A percentile compares a stretch with the other conserved stretches of the same genome.
These are phyloP conservation scores for Poeciliopsis paucimaculata DNA, from an alignment of 2,797 vertebrate genomes.

Conservation along the genomic window DNA sequence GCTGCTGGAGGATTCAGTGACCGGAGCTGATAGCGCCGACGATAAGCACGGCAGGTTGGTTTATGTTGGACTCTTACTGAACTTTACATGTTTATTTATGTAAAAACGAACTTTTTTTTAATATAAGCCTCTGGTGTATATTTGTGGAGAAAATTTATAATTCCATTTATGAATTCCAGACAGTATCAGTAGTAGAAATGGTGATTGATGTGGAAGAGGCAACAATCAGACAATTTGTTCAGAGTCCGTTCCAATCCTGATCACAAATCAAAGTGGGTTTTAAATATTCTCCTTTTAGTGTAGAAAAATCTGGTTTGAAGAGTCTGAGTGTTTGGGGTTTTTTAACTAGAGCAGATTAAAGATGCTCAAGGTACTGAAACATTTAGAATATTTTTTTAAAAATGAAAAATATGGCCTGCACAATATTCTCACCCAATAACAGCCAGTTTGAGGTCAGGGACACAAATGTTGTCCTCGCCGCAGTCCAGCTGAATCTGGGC, in stretches of 20 bases:
- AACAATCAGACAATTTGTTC: background rate
- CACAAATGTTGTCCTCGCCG: conserved; percentile 94
- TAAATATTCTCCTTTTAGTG: no score
- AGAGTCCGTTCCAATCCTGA: background rate
- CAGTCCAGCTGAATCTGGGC: conserved; percentile 93
- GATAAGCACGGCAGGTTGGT: background rate
- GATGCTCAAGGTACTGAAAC: background rate
- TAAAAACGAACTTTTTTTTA: background rate
- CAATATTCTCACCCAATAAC: conserved; percentile 84
- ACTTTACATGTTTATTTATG: background rate
- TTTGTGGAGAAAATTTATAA: background rate
- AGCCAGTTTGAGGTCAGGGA: conserved; percentile 91
- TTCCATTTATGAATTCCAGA: background rate
- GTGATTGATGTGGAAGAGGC: background rate
- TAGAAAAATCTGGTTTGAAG: no score
- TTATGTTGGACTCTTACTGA: background rate
- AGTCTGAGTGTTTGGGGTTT: background rate
- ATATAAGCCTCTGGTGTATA: background rate
- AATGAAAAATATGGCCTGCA: no score
- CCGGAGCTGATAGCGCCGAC: background rate
- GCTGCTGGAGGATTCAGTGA: background rate
- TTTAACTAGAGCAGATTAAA: background rate
- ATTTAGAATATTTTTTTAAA: no score
- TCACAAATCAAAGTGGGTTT: no score
- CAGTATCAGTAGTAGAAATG: background rate